A percentile compares a stretch with the other conserved stretches of the same genome.
Evolutionary conservation across 2,888 invertebrate species (phyloP).

Genomic region (Amaurobius ferox): DNA sequence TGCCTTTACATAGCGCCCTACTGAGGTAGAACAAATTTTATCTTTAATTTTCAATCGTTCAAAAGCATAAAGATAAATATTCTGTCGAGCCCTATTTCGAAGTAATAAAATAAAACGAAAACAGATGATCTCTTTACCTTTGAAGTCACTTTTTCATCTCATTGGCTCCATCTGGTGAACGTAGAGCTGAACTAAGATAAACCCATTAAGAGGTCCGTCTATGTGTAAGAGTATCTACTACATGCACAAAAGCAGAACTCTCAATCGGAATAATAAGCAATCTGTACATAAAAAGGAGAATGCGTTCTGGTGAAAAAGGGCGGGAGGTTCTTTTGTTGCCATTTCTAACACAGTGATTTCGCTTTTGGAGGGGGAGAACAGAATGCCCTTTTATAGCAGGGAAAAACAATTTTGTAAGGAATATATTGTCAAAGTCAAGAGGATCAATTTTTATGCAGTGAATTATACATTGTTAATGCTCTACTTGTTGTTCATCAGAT

Average conservation of each 20-base stretch:
- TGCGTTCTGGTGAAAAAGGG: background rate
- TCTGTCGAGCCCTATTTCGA: too few species aligned
- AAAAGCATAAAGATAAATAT: too few species aligned
- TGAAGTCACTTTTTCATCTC: conserved; percentile 15
- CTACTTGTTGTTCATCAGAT: background rate
- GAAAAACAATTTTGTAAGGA: conserved; percentile 1
- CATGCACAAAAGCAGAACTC: background rate
- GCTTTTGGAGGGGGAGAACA: background rate
- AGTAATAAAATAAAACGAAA: too few species aligned
- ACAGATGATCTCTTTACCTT: conserved; percentile 13
- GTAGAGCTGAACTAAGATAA: background rate
- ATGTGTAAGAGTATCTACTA: background rate
- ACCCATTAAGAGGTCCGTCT: conserved; percentile 18
- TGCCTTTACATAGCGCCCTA: too few species aligned
- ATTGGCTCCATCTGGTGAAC: conserved; percentile 1
- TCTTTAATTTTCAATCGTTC: too few species aligned
- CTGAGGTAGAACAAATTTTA: too few species aligned
- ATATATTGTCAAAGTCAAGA: background rate
- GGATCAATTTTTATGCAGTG: background rate
- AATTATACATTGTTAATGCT: conserved; percentile 2
- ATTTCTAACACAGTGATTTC: conserved; percentile 2
- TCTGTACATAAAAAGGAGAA: conserved; percentile 18
- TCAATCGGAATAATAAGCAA: conserved; percentile 58
- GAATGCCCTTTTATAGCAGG: background rate
- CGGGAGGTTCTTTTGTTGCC: conserved; percentile 5